Evolutionary conservation across 92 coral and sea anemone genomes (phyloP), one percentile per base, ranked within the genome.

Genomic region (Bergia sp.): DNA sequence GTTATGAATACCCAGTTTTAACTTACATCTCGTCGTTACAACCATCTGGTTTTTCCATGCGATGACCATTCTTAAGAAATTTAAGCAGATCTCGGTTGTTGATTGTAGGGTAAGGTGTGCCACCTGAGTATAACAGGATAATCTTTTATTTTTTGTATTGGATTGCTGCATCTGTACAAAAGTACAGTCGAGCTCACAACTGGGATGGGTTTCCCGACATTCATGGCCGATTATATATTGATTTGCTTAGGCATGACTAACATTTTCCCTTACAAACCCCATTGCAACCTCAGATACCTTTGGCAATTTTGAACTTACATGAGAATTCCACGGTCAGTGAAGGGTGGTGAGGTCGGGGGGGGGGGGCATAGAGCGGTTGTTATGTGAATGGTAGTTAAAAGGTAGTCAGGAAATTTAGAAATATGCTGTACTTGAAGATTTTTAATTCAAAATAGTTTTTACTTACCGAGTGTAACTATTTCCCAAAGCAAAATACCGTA

Each of bases 11-110:
- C 3, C 18, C 58, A 12, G 2, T 53, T 69, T n/a, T 1, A 69
- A 87, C 96, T 88, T 88, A 94, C 96, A 92, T 86, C 76, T 94
- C 96, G 20, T 92, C 76, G 64, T 86, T 87, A 65, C 96, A 94
- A 8, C 89, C 90, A 29, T 92, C 96, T 79, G 96, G 96, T 74
- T 94, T 94, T 53, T 94, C 96, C 96, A 94, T 90, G 41, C 96
- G 92, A 76, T 94, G 77, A 37, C 96, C 96, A 23, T 73, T 78
- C 67, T 78, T 92, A 8, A 94, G 79, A n/a, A 90, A 88, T 20
- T 89, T 89, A 50, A 92, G 89, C 64, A 94, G 67, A 21, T 94
- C 96, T 77, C 91, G 90, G 89, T 86, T 92, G 85, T 87, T 94
- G 77, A 90, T 90, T 47, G 96, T 92, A 9, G 96, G 96, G 72